These are phyloP conservation scores for Salvator merianae DNA, from an alignment of 2,113 vertebrate genomes.

Conservation along the genomic window DNA sequence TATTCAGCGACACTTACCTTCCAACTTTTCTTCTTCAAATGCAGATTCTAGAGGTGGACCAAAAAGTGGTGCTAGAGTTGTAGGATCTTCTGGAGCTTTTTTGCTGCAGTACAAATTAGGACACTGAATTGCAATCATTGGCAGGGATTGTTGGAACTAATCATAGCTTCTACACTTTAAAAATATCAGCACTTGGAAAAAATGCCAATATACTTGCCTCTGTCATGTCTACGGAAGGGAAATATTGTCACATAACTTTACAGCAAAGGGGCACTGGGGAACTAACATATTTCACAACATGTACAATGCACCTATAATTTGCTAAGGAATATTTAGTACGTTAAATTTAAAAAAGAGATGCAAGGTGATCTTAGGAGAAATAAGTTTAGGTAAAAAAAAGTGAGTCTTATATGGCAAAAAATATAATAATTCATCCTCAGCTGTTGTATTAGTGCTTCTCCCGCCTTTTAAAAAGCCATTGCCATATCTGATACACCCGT, in stretches of 20 bases:
- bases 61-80: constrained; percentile 81
- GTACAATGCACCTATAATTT: too few relatives aligned
- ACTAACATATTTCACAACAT: too few relatives aligned
- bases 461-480: too few relatives aligned
- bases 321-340: too few relatives aligned
- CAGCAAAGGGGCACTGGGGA: too few relatives aligned
- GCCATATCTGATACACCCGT: too few relatives aligned
- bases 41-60: constrained; percentile 85
- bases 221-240: background rate
- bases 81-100: constrained; percentile 76
- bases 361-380: too few relatives aligned
- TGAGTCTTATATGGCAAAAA: too few relatives aligned
- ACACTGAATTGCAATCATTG: background rate
- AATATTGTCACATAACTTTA: background rate
- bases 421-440: too few relatives aligned
- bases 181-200: background rate
- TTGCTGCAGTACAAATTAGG: constrained; percentile 69
- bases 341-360: too few relatives aligned
- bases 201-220: background rate
- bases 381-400: too few relatives aligned
- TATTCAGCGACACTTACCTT: constrained; percentile 76
- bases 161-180: background rate
- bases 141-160: background rate
- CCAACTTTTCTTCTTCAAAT: constrained; percentile 88
- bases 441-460: too few relatives aligned